A percentile compares a stretch with the other conserved stretches of the same genome.
These are phyloP conservation scores for Horisme vitalbata DNA, from an alignment of 2,888 invertebrate species.

Conservation along the genomic window DNA sequence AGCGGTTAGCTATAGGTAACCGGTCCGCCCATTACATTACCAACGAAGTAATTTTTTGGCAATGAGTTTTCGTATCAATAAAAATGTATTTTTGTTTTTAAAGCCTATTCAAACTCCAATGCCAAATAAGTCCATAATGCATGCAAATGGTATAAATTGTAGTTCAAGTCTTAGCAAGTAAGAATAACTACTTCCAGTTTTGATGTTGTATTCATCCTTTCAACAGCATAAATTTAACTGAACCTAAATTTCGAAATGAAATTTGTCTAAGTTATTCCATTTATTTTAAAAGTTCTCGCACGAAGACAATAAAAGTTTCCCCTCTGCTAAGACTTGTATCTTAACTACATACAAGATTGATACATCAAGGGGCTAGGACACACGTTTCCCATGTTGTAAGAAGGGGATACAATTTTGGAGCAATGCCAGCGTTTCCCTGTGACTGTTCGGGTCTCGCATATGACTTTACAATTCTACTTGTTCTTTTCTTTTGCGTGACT, in stretches of 20 bases:
- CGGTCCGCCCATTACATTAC: conserved; percentile 19
- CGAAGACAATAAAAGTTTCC: too few relatives aligned
- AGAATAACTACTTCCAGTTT: too few relatives aligned
- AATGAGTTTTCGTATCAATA: conserved; percentile 4
- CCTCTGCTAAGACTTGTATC: conserved; percentile 6
- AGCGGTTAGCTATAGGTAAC: conserved; percentile 22
- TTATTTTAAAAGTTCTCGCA: conserved; percentile 4
- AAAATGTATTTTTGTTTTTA: not conserved
- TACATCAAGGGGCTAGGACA: conserved; percentile 27
- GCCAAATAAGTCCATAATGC: too few relatives aligned
- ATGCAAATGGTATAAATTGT: too few relatives aligned
- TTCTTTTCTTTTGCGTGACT: conserved; percentile 19
- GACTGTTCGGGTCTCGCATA: conserved; percentile 27
- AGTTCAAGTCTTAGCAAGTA: too few relatives aligned
- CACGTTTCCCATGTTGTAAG: conserved; percentile 29
- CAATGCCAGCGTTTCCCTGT: conserved; percentile 27
- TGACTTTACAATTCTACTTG: conserved; percentile 20
- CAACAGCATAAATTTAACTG: too few relatives aligned
- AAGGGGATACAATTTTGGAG: conserved; percentile 32
- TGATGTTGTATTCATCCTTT: too few relatives aligned
- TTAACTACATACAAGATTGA: conserved; percentile 25
- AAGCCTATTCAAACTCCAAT: too few relatives aligned
- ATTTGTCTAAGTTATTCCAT: too few relatives aligned
- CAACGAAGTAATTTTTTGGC: conserved; percentile 12
- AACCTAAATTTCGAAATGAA: too few relatives aligned